Conservation (phyloP, 2,113 vertebrate genomes). For the Hydropotes inermis region DNA sequence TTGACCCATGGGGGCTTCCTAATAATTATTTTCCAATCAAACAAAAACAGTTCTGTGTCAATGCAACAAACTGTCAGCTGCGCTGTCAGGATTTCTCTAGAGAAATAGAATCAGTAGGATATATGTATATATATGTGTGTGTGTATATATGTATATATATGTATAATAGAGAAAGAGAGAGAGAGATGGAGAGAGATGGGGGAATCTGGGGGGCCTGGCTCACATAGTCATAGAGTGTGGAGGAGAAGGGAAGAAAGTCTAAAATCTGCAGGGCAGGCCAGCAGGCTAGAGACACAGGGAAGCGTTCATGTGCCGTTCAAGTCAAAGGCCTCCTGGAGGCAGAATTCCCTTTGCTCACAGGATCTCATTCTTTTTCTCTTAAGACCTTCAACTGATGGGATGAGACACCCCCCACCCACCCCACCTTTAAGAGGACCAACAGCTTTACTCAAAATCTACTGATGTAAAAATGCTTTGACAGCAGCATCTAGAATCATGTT, state of each 20-base stretch:
- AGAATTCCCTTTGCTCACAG: background rate
- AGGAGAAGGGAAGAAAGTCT: background rate
- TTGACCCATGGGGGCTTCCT: background rate
- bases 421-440: background rate
- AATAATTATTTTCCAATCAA: background rate
- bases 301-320: background rate
- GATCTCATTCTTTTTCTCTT: background rate
- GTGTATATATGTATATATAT: too few species aligned
- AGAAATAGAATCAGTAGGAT: background rate
- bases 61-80: background rate
- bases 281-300: background rate
- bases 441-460: background rate
- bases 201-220: background rate
- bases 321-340: background rate
- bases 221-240: background rate
- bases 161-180: background rate
- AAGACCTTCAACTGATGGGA: background rate
- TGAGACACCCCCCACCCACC: background rate
- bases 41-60: background rate
- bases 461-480: background rate
- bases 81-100: background rate
- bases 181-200: background rate
- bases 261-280: background rate
- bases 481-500: background rate
- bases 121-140: background rate